Evolutionary conservation across 2,888 invertebrate species (phyloP).

Genomic region (Drosophila gaucha): DNA sequence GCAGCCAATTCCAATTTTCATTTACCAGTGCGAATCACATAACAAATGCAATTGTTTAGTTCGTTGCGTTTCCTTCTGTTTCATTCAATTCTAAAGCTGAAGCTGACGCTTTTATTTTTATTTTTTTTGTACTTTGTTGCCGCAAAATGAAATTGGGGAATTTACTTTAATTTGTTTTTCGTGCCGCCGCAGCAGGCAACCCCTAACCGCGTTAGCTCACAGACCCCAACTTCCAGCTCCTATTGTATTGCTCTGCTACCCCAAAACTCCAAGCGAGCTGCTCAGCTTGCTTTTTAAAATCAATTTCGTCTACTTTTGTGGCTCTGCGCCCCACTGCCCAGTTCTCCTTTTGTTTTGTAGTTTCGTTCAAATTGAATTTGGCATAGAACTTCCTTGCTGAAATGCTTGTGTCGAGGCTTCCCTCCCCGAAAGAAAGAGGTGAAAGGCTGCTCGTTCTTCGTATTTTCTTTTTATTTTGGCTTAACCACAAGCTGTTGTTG

Average conservation of each 20-base stretch:
- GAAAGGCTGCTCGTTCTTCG: slow-evolving; percentile 30
- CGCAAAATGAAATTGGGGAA: slow-evolving; percentile 78
- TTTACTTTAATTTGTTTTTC: slow-evolving; percentile 79
- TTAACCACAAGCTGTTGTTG: slow-evolving; percentile 63
- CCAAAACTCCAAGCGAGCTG: slow-evolving; percentile 19
- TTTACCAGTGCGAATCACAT: slow-evolving; percentile 31
- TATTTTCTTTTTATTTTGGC: too few relatives aligned
- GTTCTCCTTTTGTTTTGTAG: slow-evolving; percentile 65
- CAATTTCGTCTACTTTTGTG: slow-evolving; percentile 77
- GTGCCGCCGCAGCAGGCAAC: slow-evolving; percentile 70
- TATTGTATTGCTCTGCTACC: slow-evolving; percentile 17
- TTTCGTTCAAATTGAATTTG: slow-evolving; percentile 74
- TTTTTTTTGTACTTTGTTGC: slow-evolving; percentile 63
- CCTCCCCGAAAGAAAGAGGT: slow-evolving; percentile 1
- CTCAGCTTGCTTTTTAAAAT: slow-evolving; percentile 71
- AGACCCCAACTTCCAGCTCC: neutral
- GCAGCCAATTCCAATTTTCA: slow-evolving; percentile 22
- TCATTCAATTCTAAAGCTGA: slow-evolving; percentile 58
- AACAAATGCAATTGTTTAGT: slow-evolving; percentile 62
- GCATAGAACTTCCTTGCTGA: slow-evolving; percentile 60
- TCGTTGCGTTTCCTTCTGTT: slow-evolving; percentile 65
- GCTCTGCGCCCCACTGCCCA: slow-evolving; percentile 9
- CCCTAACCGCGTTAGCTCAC: slow-evolving; percentile 25
- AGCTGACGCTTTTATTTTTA: slow-evolving; percentile 43
- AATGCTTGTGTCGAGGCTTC: neutral